Evolutionary conservation across 2,797 vertebrate genomes (phyloP).

Genomic region (Lacerta agilis): DNA sequence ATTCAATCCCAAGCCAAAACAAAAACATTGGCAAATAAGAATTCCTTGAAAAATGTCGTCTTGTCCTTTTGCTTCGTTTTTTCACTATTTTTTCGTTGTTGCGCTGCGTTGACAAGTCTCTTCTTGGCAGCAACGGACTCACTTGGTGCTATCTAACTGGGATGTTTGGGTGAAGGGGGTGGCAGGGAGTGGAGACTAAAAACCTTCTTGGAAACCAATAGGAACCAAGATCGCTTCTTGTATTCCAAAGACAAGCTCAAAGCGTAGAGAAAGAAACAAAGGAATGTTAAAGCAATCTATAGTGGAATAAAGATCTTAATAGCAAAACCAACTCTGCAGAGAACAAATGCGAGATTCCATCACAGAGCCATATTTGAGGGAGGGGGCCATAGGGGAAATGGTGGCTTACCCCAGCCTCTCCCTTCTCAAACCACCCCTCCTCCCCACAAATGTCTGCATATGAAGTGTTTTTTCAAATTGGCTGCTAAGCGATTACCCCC

Average conservation of each 20-base stretch:
- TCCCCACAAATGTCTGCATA: slow-evolving; percentile 28
- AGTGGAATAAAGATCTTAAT: slow-evolving; percentile 74
- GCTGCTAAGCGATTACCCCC: slow-evolving; percentile 68
- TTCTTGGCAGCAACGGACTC: slow-evolving; percentile 63
- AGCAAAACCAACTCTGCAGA: slow-evolving; percentile 76
- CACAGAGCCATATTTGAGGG: slow-evolving; percentile 53
- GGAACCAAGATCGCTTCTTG: slow-evolving; percentile 40
- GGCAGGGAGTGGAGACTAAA: slow-evolving; percentile 45
- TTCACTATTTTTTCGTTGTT: background rate
- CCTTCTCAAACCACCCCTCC: background rate
- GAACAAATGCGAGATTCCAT: slow-evolving; percentile 59
- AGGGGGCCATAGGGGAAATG: slow-evolving; percentile 60
- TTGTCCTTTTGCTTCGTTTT: slow-evolving; percentile 52
- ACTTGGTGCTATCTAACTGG: slow-evolving; percentile 68
- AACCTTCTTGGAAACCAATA: slow-evolving; percentile 52
- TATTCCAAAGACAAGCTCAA: slow-evolving; percentile 51
- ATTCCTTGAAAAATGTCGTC: slow-evolving; percentile 39
- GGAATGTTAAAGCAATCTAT: slow-evolving; percentile 77
- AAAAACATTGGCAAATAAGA: slow-evolving; percentile 22
- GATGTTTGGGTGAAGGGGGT: slow-evolving; percentile 42
- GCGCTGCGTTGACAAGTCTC: slow-evolving; percentile 44
- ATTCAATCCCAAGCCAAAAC: background rate
- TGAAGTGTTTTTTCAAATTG: slow-evolving; percentile 49
- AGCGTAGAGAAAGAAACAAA: slow-evolving; percentile 44
- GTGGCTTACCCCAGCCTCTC: slow-evolving; percentile 11